Evolutionary conservation across 1,140 invertebrate genomes (phyloP), one percentile per base, ranked within the genome.

Genomic region (Drosophila takahashii): DNA sequence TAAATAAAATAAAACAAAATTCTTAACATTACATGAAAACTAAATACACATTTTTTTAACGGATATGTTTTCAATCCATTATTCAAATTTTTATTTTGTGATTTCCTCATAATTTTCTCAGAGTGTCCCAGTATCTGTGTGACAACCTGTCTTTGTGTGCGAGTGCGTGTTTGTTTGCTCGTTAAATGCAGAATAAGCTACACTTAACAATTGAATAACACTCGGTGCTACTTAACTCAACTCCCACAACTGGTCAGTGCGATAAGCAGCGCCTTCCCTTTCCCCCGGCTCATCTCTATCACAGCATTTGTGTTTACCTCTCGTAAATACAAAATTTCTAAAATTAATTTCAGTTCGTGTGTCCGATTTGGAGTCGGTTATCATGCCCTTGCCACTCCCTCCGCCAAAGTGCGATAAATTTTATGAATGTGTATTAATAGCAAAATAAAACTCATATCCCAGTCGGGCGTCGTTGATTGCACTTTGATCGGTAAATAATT

Each of bases 131-230:
- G 36, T 50, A 47, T 74, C 42, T 56, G 27, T 54, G 45, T 56
- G 41, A 13, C 18, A 41, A 11, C 1, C 26, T 54, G 32, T 34
- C 45, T 4, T 18, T 59, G 62, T 48, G 51, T 45, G 27, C 34
- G 60, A 32, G 57, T 39, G 42, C 52, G 60, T 67, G 41, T 76
- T 44, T 66, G 53, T 60, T 51, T 64, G 52, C 56, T 78, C 60
- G 69, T 75, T 81, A 78, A 83, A 89, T 83, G 79, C 83, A 87
- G 77, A 86, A 81, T 86, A 57, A 81, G 83, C 78, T 75, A 59
- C 56, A 81, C 51, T 81, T 78, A 61, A 79, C 76, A 85, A 84
- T 83, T 85, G 65, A 84, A 84, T 76, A 83, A 85, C 62, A 79
- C 78, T 72, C 64, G 51, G 32, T 13, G 41, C 37, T 15, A 39